Evolutionary conservation across 2,113 vertebrate genomes (phyloP), one percentile per base, ranked within the genome.

Genomic region (Garra rufa): DNA sequence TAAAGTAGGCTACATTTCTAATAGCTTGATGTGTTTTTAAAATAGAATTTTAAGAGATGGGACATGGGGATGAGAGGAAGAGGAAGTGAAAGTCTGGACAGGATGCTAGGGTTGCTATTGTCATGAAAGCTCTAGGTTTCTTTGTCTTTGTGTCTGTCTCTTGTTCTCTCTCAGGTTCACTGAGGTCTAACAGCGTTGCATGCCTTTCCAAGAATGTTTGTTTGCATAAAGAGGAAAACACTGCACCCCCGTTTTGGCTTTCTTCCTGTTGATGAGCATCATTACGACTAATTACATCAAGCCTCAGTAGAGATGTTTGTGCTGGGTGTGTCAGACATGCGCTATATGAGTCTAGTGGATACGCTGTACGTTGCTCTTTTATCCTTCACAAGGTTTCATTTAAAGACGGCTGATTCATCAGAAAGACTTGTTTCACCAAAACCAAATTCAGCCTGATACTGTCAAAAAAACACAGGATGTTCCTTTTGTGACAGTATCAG

Each of bases 1-100:
- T n/a, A 19, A 17, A 15, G 19, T 17, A 19, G 50, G 19, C 15
- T 52, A 52, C 50, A 19, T 52, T 52, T 52, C 15, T 52, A 7
- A n/a, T n/a, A n/a, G n/a, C n/a, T n/a, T n/a, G n/a, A n/a, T n/a
- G 9, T 69, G 65, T 21, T 34, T 34, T 34, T 34, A 34, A 34
- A 4, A 3, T 34, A 34, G 34, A 34, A 4, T 34, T 34, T 34
- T 34, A 34, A 69, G 38, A 69, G 34, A 28, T 21, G 9, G 85
- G 57, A 76, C 75, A 43, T 81, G 79, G 61, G 76, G 88, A 78
- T 87, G 85, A 88, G 83, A 81, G 86, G 74, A 80, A 84, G 81
- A 5, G 87, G 79, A 83, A 88, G 75, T 81, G 71, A 84, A 83
- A 89, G 79, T 76, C 67, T 88, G 88, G 69, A 34, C 3, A 14